Percentiles rank a stretch among this genome's conserved stretches.
These are phyloP conservation scores for Mastacembelus armatus DNA, from an alignment of 2,797 vertebrate species.

Conservation along the genomic window DNA sequence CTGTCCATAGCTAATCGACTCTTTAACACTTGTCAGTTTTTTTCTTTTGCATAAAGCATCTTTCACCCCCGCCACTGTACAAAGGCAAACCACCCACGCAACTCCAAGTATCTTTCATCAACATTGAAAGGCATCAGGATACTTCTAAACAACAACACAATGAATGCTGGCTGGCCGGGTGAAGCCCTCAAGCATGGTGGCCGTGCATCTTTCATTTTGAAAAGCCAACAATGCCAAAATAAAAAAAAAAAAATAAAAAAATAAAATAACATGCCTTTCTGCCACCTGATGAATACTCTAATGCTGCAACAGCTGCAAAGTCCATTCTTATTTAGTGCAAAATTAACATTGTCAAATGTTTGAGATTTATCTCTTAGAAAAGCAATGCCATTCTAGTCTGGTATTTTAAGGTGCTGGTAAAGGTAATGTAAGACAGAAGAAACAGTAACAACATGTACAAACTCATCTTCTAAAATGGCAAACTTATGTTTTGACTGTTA, in stretches of 20 bases:
- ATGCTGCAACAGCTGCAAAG: constrained; percentile 63
- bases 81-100: constrained; percentile 27
- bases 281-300: constrained; percentile 47
- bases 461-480: constrained; percentile 29
- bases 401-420: constrained; percentile 85
- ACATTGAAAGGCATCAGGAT: constrained; percentile 62
- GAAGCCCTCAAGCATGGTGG: constrained; percentile 1
- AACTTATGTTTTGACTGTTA: constrained; percentile 27
- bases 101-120: constrained; percentile 14
- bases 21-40: constrained; percentile 29
- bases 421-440: constrained; percentile 66
- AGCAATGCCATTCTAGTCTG: constrained; percentile 76
- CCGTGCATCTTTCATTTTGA: constrained; percentile 17
- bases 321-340: constrained; percentile 84
- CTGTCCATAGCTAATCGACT: background rate
- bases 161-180: constrained; percentile 31
- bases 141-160: constrained; percentile 24
- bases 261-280: constrained; percentile 24
- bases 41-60: constrained; percentile 52
- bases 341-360: constrained; percentile 73
- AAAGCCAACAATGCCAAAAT: constrained; percentile 15
- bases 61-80: constrained; percentile 17
- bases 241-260: background rate
- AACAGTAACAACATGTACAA: constrained; percentile 62
- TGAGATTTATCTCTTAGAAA: constrained; percentile 66